Evolutionary conservation across 2,797 vertebrate species (phyloP), one percentile per base, ranked within the genome.

Genomic region (Poecilia gillii): DNA sequence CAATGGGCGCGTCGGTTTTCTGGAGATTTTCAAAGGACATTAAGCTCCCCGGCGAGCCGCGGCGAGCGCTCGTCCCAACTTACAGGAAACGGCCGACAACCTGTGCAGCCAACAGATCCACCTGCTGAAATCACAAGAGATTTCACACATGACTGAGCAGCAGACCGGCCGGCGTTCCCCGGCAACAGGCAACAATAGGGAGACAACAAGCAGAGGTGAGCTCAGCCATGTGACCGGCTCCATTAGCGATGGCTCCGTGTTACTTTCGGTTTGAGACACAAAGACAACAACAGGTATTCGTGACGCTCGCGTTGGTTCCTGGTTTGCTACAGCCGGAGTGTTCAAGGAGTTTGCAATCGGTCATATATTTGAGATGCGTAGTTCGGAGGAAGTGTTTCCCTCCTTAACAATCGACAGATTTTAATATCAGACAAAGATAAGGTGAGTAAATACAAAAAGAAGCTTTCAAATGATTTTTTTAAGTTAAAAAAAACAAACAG

Each of bases 161-260:
- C 78, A n/a, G 33, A 23, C 6, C 41, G 72, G 33, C 55, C 25
- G 23, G 45, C 4, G 53, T 41, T 74, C 2, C 74, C 74, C 53
- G 53, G 76, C 81, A 88, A 80, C 82, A 77, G 68, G 41, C 33
- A 76, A 85, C 86, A 86, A 81, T 81, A 20, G n/a, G 31, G 64
- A 82, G 71, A 85, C 47, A 84, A 84, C 77, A 77, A 53, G 59
- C 57, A 51, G 66, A 47, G 36, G 73, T 57, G 49, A 70, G 59
- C 71, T 73, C 66, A 20, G 68, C 68, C 73, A 36, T 33, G 72
- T 62, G 71, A 80, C 72, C 46, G n/a, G 41, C 68, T 45, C 53
- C 33, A 46, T 12, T 62, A 25, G 57, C 41, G 62, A 81, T 23
- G 43, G 53, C n/a, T 33, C 57, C 59, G 62, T 59, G 31, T n/a